Evolutionary conservation across 2,113 vertebrate genomes (phyloP).

Genomic region (Scomber colias): DNA sequence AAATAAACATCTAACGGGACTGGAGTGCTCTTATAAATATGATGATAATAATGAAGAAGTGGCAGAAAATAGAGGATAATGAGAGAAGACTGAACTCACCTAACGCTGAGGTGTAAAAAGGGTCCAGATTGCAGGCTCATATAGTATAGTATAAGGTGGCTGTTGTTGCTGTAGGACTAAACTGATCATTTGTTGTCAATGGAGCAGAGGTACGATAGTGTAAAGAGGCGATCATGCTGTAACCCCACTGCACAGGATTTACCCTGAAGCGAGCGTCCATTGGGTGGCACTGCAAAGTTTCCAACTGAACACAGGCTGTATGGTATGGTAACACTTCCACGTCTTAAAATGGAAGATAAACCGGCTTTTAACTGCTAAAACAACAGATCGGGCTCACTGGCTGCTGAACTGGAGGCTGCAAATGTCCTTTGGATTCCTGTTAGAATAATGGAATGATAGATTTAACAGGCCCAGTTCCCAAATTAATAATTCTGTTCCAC

Average conservation of each 20-base stretch:
- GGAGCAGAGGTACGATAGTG: no score
- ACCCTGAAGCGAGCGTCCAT: slow-evolving; percentile 46
- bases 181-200: neutral
- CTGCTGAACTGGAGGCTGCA: slow-evolving; percentile 63
- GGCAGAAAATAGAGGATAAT: neutral
- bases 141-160: neutral
- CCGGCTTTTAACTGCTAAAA: slow-evolving; percentile 68
- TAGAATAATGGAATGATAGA: slow-evolving; percentile 84
- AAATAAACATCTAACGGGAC: neutral
- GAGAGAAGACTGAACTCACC: slow-evolving; percentile 9
- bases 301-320: neutral
- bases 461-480: slow-evolving; percentile 82
- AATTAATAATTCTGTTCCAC: slow-evolving; percentile 82
- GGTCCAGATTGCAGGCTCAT: neutral
- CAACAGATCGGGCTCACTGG: slow-evolving; percentile 63
- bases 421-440: slow-evolving; percentile 74
- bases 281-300: slow-evolving; percentile 65
- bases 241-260: neutral
- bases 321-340: slow-evolving; percentile 43
- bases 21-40: neutral
- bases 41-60: slow-evolving; percentile 6
- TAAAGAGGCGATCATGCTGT: no score
- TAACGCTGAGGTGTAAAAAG: neutral
- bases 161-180: neutral
- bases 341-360: slow-evolving; percentile 68